Base-by-base conservation (phyloP, 1,140 invertebrate species). In the Heliconius melpomene region DNA sequence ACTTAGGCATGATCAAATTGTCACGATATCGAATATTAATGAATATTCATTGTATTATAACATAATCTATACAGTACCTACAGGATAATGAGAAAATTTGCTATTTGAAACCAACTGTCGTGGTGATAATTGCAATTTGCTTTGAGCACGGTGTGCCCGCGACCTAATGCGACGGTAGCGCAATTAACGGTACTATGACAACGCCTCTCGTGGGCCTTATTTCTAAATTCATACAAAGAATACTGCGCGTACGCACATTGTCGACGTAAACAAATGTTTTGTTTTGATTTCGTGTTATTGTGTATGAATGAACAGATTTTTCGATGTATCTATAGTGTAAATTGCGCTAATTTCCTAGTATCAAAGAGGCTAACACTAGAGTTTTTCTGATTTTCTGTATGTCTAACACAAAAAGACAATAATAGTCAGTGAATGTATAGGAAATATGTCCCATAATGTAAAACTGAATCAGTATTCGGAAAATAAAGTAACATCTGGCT, bases 141-240 rank as follows among this genome's bases (percentile, higher is more conserved):
- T n/a, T n/a, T 7, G 54, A n/a, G n/a, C 54, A 57, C 71, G 74
- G 79, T 86, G 85, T 85, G 83, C 57, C 74, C 74, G 72, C 72
- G 54, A 82, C 87, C 84, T 88, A 85, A 86, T 83, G 83, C 76
- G 82, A 87, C 85, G 82, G 89, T 89, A 89, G 89, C 83, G 83
- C 86, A 86, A 88, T 89, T 93, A 93, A 93, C 91, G 91, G 91
- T 91, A 90, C 84, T 26, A 80, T 80, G 83, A 86, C 85, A 81
- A 86, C 84, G 83, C 82, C 85, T 88, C 89, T 91, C 86, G 87
- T 85, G 84, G 82, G 81, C 76, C 85, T 85, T 85, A 88, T 89
- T 32, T 88, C 88, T 82, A 86, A 88, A 88, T 89, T 90, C 85
- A 86, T 26, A 66, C 60, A 89, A 88, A 18, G 7, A 18, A 18